Evolutionary conservation across 2,888 invertebrate species (phyloP).

Genomic region (Agrochola litura): DNA sequence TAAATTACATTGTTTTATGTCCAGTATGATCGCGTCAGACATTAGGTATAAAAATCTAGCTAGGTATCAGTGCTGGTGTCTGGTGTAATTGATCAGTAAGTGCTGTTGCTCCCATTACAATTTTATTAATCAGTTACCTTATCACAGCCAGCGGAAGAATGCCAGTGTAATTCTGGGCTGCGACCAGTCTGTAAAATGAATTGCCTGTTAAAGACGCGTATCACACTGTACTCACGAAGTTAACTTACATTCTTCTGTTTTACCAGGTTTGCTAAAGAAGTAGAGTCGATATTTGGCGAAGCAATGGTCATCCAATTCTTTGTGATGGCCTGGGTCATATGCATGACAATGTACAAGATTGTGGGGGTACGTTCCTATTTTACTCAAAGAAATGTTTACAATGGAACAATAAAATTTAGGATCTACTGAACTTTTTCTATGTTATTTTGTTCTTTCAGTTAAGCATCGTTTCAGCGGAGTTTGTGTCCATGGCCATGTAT

Average conservation of each 20-base stretch:
- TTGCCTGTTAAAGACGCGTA: background rate
- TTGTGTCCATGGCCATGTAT: conserved; percentile 80
- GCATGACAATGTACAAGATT: conserved; percentile 86
- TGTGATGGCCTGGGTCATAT: conserved; percentile 83
- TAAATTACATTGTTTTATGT: conserved; percentile 52
- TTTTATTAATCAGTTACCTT: background rate
- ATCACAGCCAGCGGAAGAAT: background rate
- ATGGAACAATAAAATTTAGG: background rate
- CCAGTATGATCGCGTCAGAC: background rate
- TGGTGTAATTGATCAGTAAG: background rate
- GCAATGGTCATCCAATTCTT: conserved; percentile 81
- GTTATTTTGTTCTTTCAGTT: conserved; percentile 75
- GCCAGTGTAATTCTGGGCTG: background rate
- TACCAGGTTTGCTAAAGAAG: conserved; percentile 79
- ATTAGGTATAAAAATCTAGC: background rate
- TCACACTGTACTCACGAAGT: background rate
- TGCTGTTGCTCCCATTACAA: background rate
- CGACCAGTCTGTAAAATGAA: background rate
- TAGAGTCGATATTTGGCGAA: conserved; percentile 81
- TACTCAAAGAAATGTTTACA: background rate
- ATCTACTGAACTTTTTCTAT: background rate
- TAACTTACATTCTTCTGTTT: conserved; percentile 13
- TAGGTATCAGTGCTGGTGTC: background rate
- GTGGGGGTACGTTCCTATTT: conserved; percentile 75
- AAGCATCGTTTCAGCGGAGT: conserved; percentile 78